Base-by-base conservation (phyloP, 1,140 invertebrate genomes). In the Aphaenogaster ashmeadi region DNA sequence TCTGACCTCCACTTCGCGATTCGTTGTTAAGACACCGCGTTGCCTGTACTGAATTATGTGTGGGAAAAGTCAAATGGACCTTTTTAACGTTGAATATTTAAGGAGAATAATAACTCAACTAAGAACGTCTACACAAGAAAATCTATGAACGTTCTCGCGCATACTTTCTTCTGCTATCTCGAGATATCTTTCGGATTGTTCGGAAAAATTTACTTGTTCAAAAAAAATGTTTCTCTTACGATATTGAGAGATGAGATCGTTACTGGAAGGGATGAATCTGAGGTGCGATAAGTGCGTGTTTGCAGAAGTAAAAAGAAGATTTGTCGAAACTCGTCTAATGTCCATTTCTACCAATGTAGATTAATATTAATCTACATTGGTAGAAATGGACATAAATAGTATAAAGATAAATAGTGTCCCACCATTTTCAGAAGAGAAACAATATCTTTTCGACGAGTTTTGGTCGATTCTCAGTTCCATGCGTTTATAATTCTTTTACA, bases 21-120 rank as follows among this genome's bases (percentile, higher is more conserved):
- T 54, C 15, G 38, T 71, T 80, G 47, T 66, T 81, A 81, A 81
- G 79, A 71, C 50, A 81, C 66, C 66, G 79, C 36, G 21, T 71
- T 71, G 66, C 64, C 60, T 71, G 38, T 52, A 71, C 33, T 38
- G 18, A 50, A 79, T 66, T 79, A n/a, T 13, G 27, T 41, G 27
- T 71, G 21, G 13, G 21, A 38, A 56, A 58, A 56, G 52, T 60
- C 38, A 44, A 44, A 75, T 18, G 13, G 66, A 69, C 2, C 3
- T 67, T 66, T 41, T 41, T 21, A 1, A 69, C 11, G 38, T 58
- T 27, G n/a, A 41, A 15, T 41, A 60, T 27, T 27, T 60, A 9
- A 79, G 33, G 18, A 50, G 11, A 67, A 52, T 47, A 69, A 41
- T 27, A 69, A 21, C 21, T 69, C 21, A 66, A 33, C 27, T 8